Evolutionary conservation across 2,113 vertebrate genomes (phyloP).

Genomic region (Poicephalus meyeri): DNA sequence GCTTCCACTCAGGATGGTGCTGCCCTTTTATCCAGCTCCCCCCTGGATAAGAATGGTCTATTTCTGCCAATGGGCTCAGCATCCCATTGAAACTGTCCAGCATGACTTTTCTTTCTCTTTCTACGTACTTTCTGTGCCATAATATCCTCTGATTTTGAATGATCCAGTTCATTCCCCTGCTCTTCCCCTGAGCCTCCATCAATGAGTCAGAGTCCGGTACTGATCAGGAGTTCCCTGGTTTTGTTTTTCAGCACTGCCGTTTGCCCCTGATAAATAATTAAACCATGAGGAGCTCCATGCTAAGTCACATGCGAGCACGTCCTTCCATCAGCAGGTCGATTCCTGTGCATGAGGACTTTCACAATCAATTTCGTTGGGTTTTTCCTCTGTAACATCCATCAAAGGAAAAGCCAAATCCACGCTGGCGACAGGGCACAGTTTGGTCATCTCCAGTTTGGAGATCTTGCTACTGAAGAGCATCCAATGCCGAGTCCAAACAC

Average conservation of each 20-base stretch:
- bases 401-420: background rate
- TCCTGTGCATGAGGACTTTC: background rate
- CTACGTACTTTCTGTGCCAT: background rate
- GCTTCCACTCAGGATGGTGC: background rate
- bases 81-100: rapidly evolving
- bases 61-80: background rate
- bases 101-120: background rate
- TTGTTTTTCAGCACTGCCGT: background rate
- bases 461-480: background rate
- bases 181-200: rapidly evolving
- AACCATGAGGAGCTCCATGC: background rate
- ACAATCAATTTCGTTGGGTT: background rate
- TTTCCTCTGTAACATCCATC: background rate
- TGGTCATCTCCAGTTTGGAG: background rate
- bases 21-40: background rate
- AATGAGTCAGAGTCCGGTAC: background rate
- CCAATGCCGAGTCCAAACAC: background rate
- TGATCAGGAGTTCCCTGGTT: background rate
- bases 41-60: background rate
- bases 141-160: background rate
- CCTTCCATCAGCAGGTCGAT: background rate
- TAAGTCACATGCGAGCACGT: background rate
- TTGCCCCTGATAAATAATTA: background rate
- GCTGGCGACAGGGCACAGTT: rapidly evolving
- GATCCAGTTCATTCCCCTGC: background rate